Conservation (phyloP, 2,888 invertebrate genomes). For the Melinaea marsaeus region DNA sequence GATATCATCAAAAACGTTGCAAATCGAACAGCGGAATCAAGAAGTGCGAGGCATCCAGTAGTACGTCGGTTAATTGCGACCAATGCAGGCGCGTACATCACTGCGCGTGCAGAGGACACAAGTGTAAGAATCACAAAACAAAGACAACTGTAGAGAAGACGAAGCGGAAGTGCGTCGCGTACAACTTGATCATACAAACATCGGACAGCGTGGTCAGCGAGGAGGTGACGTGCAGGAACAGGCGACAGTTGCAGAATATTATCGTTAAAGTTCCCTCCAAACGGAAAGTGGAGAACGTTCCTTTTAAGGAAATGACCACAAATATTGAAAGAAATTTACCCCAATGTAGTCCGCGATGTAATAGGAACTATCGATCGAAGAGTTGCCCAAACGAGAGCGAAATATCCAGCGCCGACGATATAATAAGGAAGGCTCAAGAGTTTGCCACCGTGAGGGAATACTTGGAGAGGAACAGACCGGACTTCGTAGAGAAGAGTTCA, state of each 20-base stretch:
- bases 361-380: constrained; percentile 42
- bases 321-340: constrained; percentile 47
- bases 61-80: constrained; percentile 59
- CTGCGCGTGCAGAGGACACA: constrained; percentile 54
- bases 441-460: constrained; percentile 80
- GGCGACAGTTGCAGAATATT: constrained; percentile 55
- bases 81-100: constrained; percentile 56
- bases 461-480: constrained; percentile 82
- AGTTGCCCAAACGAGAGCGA: constrained; percentile 60
- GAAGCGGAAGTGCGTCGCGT: constrained; percentile 63
- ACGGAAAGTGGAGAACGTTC: constrained; percentile 43
- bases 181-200: constrained; percentile 69
- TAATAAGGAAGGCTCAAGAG: constrained; percentile 45
- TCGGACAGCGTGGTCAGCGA: constrained; percentile 66
- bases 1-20: constrained; percentile 61
- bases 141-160: constrained; percentile 49
- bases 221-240: constrained; percentile 42
- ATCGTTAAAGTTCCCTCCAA: constrained; percentile 65
- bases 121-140: constrained; percentile 51
- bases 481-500: constrained; percentile 76
- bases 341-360: constrained; percentile 38
- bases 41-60: constrained; percentile 59
- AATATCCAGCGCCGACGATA: constrained; percentile 57
- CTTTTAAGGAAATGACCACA: constrained; percentile 51
- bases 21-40: constrained; percentile 43